A percentile compares a stretch with the other conserved stretches of the same genome.
These are phyloP conservation scores for Opisthograptis luteolata DNA, from an alignment of 2,888 invertebrate genomes.

Conservation along the genomic window DNA sequence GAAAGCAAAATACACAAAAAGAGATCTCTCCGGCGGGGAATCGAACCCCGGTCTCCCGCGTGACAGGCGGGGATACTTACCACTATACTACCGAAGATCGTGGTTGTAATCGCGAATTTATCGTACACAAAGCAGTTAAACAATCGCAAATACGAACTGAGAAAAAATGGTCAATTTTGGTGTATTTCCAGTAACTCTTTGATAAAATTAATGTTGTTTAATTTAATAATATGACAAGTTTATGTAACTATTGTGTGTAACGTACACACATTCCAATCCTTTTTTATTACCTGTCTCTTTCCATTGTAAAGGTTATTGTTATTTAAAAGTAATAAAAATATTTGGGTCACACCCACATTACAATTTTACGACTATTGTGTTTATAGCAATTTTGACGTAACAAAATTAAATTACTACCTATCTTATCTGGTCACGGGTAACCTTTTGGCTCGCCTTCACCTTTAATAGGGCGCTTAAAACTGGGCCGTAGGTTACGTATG, in stretches of 20 bases:
- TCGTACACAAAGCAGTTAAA: not conserved
- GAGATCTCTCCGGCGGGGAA: conserved; percentile 80
- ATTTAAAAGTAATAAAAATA: conserved; percentile 16
- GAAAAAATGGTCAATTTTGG: too few species aligned
- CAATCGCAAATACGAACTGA: too few species aligned
- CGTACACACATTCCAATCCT: too few species aligned
- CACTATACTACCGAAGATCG: conserved; percentile 83
- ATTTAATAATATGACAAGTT: too few species aligned
- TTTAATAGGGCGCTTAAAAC: conserved; percentile 35
- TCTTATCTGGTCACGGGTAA: not conserved
- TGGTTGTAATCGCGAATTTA: not conserved
- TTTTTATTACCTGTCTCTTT: too few species aligned
- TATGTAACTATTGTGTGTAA: too few species aligned
- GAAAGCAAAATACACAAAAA: conserved; percentile 36
- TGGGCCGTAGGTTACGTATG: conserved; percentile 49
- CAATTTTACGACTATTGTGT: conserved; percentile 5
- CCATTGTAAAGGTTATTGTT: too few species aligned
- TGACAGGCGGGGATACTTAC: conserved; percentile 85
- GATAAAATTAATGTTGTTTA: too few species aligned
- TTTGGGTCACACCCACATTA: conserved; percentile 10
- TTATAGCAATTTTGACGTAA: conserved; percentile 20
- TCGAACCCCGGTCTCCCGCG: conserved; percentile 86
- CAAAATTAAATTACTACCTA: not conserved
- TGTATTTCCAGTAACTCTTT: too few species aligned
- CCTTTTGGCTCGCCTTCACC: conserved; percentile 24